Conservation (phyloP, 2,113 vertebrate species). For the Psammodynastes pulverulentus region DNA sequence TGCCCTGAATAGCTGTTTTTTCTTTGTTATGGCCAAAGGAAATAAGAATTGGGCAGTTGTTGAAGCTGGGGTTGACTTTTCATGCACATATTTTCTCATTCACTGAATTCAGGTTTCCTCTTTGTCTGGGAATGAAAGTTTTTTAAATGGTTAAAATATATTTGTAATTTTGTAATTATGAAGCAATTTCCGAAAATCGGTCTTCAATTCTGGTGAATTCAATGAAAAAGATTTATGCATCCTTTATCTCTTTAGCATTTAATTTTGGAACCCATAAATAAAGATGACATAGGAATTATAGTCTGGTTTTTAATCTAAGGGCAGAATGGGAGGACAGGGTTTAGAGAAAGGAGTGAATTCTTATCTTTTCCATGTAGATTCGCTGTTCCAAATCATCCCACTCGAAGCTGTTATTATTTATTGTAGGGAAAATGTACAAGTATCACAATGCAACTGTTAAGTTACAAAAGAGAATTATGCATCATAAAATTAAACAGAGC, state of each 20-base stretch:
- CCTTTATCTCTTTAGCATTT: background rate
- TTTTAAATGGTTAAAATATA: background rate
- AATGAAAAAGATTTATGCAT: background rate
- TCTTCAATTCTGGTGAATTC: background rate
- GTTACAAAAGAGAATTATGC: background rate
- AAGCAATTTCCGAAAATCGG: background rate
- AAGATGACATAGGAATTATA: fast-evolving
- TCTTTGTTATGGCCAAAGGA: background rate
- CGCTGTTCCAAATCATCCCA: background rate
- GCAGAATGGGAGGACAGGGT: background rate
- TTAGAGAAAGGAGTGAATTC: background rate
- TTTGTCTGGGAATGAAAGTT: background rate
- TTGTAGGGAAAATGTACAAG: background rate
- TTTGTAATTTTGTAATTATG: background rate
- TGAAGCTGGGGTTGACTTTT: background rate
- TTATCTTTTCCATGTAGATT: background rate
- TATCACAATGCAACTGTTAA: background rate
- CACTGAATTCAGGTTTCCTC: background rate
- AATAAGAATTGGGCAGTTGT: background rate
- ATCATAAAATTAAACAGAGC: background rate
- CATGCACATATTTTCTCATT: background rate
- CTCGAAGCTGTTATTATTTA: background rate
- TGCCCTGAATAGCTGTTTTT: background rate
- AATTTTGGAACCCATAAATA: background rate
- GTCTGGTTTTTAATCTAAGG: background rate